Evolutionary conservation across 2,888 invertebrate genomes (phyloP), one percentile per base, ranked within the genome.

Genomic region (Drosophila borborema): DNA sequence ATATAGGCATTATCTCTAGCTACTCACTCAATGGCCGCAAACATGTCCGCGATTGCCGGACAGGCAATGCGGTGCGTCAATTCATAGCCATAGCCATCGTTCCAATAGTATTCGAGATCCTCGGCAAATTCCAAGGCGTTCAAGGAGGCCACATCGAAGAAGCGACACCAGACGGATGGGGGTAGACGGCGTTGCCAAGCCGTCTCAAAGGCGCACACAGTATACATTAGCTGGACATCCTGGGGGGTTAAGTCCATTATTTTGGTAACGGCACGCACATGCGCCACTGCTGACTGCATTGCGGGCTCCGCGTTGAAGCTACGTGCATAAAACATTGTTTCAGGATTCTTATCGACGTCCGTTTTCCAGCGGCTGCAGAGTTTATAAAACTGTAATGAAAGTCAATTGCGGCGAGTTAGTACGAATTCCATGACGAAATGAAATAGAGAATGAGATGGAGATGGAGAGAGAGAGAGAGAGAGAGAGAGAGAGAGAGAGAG

Each of bases 91-190:
- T 97, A 97, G 8, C 97, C 97, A 92, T 97, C 97, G 73, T 95
- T 93, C 96, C 96, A 97, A 92, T 96, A 98, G 89, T 96, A 95
- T 91, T 96, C 95, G 61, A 98, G 91, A 91, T 98, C 97, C 87
- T 96, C 95, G 38, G 94, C 94, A 91, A 96, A 98, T 92, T 97
- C 97, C 65, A 97, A 82, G 20, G 94, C 94, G 92, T 93, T 87
- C 65, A 96, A 93, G 78, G 95, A 94, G 6, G 95, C 92, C 66
- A 93, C 88, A 76, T 95, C 94, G 90, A 98, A 96, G 40, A 95
- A 94, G 76, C 94, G 94, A 93, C 98, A 98, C 98, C 98, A 98
- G 0, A 97, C 96, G 8, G 97, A 97, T 45, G 91, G 86, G 43
- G 90, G 84, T 38, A 90, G 87, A 71, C 72, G 92, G 77, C 95